These are phyloP conservation scores for Leptinotarsa rubiginosa DNA, from an alignment of 2,888 invertebrate species.

Conservation along the genomic window DNA sequence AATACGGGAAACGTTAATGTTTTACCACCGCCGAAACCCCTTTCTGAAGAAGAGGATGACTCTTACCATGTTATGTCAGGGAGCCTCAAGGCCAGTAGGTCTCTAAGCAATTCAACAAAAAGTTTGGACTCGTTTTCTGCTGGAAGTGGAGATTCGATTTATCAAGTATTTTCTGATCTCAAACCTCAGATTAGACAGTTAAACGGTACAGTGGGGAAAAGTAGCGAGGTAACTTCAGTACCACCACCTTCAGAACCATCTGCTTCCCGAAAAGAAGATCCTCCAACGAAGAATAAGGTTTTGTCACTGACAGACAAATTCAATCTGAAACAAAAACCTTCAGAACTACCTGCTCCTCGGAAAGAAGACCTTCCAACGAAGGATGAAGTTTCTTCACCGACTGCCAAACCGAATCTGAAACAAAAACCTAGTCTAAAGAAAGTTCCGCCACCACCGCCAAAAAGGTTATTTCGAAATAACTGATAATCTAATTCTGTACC, in stretches of 20 bases:
- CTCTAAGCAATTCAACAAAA: constrained; percentile 14
- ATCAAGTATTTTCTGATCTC: constrained; percentile 5
- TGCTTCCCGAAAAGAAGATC: background rate
- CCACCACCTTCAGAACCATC: background rate
- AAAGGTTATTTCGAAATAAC: background rate
- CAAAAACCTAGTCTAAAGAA: background rate
- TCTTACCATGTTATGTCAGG: background rate
- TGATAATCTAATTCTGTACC: background rate
- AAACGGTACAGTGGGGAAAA: background rate
- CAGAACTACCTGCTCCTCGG: background rate
- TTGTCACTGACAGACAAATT: background rate
- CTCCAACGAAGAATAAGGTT: background rate
- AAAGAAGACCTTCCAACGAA: background rate
- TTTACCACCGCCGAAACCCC: background rate
- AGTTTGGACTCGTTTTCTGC: constrained; percentile 13
- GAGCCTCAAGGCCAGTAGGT: background rate
- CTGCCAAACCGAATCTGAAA: background rate
- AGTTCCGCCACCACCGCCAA: constrained; percentile 2
- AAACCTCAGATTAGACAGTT: background rate
- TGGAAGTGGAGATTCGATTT: background rate
- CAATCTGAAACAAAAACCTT: background rate
- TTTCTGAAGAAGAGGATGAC: background rate
- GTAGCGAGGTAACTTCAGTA: background rate
- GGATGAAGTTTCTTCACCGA: background rate
- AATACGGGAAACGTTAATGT: background rate